Evolutionary conservation across 2,888 invertebrate genomes (phyloP), one percentile per base, ranked within the genome.

Genomic region (Drosophila setosimentum): DNA sequence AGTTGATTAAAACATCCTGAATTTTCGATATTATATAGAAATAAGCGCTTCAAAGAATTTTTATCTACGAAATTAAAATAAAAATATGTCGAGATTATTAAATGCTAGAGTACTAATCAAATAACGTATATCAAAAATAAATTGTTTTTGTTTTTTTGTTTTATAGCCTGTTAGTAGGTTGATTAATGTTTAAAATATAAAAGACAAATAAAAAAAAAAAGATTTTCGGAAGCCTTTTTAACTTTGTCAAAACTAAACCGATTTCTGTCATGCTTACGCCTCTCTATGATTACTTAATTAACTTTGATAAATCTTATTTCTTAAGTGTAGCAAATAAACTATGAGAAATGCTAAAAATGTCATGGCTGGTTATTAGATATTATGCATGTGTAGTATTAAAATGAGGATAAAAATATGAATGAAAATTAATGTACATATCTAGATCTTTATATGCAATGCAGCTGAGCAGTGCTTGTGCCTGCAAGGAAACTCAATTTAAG

Each of bases 401-500:
- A 24, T 24, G 16, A 7, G 7, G 7, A 45, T 45, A 13, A 13
- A 45, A 45, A 45, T 45, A 24, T 45, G 45, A 45, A 45, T 24
- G 45, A 45, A 45, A 45, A 45, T 45, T 8, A 45, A 45, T 24
- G 16, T 24, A n/a, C n/a, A n/a, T n/a, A 45, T 45, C 45, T 24
- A 24, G 45, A 45, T 45, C 24, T 24, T 16, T 8, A 16, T 1
- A 45, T 16, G 45, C 45, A 45, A 24, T 16, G 24, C 24, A 24
- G 33, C 21, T 54, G 24, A 24, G 33, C 24, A 21, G 24, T 54
- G 29, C 4, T 32, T 27, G 13, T 18, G 53, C 32, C 32, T 48
- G 18, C 40, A 30, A 55, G 33, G 29, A 50, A 71, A 58, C 48
- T 54, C 27, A 72, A 71, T 48, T 72, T 64, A 64, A 72, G 29